Conservation (phyloP, 1,140 invertebrate species). For the Apis cerana region DNA sequence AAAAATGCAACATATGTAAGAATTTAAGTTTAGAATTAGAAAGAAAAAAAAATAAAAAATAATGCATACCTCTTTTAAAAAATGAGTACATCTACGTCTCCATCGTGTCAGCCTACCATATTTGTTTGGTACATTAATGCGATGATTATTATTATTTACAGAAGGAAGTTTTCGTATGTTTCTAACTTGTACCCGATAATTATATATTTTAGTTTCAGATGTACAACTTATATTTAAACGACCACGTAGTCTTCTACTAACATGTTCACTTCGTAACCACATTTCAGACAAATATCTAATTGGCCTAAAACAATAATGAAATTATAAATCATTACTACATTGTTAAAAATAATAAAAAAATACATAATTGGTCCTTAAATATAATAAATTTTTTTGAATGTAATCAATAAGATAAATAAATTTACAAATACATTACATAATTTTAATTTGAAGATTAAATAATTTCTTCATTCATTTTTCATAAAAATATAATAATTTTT, state of each 20-base stretch:
- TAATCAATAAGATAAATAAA: neutral
- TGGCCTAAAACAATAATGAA: constrained; percentile 54
- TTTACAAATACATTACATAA: neutral
- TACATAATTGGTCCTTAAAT: neutral
- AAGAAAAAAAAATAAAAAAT: neutral
- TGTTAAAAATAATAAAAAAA: neutral
- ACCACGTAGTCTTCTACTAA: constrained; percentile 78
- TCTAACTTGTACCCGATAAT: constrained; percentile 71
- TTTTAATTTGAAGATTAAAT: neutral
- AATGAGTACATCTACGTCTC: constrained; percentile 75
- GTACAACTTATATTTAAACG: constrained; percentile 69
- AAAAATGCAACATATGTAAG: neutral
- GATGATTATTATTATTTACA: constrained; percentile 73
- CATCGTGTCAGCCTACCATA: constrained; percentile 76
- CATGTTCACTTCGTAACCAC: constrained; percentile 80
- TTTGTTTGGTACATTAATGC: constrained; percentile 74
- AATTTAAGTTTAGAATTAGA: neutral
- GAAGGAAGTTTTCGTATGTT: constrained; percentile 74
- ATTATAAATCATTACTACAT: constrained; percentile 4
- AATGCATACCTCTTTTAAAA: constrained; percentile 77
- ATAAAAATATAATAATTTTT: neutral
- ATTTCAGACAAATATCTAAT: constrained; percentile 63
- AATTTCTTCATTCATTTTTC: constrained; percentile 7
- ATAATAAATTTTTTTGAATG: neutral
- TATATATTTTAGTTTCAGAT: constrained; percentile 65